A percentile compares a stretch with the other conserved stretches of the same genome.
phyloP scores from a whole-genome alignment of 1,140 invertebrate species.

The Drosophila insularis region DNA sequence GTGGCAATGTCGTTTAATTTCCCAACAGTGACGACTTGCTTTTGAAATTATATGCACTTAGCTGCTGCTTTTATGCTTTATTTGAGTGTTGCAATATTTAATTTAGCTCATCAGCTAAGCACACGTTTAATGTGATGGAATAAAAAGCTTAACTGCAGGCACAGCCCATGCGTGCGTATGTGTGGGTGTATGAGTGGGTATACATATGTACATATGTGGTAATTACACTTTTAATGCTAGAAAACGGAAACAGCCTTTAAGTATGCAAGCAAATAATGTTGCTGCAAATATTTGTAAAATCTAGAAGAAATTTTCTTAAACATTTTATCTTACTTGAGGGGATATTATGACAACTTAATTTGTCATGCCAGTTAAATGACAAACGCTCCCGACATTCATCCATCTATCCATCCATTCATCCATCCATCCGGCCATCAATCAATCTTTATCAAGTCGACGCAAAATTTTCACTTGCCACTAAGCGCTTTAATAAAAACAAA shows the following conservation, averaged over 20 bases:
- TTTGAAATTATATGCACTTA: constrained; percentile 64
- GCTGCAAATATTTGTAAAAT: background rate
- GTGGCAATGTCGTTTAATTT: constrained; percentile 18
- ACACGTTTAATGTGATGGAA: constrained; percentile 45
- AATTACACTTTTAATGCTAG: constrained; percentile 5
- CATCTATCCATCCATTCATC: background rate
- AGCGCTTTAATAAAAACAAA: constrained; percentile 61
- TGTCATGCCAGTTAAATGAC: constrained; percentile 53
- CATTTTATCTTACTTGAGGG: constrained; percentile 8
- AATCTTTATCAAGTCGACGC: constrained; percentile 66
- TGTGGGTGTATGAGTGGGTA: constrained; percentile 11
- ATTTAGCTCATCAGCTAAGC: constrained; percentile 66
- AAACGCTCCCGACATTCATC: constrained; percentile 5
- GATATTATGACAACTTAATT: constrained; percentile 73
- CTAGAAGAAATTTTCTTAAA: constrained; percentile 23
- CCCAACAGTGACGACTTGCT: constrained; percentile 17
- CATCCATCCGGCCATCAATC: constrained; percentile 52
- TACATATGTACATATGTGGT: constrained; percentile 23
- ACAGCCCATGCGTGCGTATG: constrained; percentile 30
- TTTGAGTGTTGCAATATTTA: constrained; percentile 72
- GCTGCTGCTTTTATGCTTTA: constrained; percentile 57
- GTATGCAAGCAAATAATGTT: constrained; percentile 10
- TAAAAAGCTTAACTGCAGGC: constrained; percentile 53
- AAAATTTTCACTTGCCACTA: constrained; percentile 64
- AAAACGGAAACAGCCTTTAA: constrained; percentile 9